Evolutionary conservation across 2,113 vertebrate genomes (phyloP).

Genomic region (Nothocercus julius): DNA sequence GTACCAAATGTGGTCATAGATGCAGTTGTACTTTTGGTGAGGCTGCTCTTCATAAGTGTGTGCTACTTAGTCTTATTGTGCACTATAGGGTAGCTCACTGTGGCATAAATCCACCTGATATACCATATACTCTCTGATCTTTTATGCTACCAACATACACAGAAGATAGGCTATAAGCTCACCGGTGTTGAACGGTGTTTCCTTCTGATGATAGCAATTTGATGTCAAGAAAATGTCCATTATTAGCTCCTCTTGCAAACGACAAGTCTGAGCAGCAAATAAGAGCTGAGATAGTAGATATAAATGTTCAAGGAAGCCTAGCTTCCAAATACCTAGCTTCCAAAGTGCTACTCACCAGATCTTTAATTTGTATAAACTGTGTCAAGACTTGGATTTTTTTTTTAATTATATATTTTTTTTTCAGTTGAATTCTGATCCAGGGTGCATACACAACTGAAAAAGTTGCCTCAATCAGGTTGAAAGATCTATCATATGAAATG

Average conservation of each 20-base stretch:
- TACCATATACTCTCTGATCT: neutral
- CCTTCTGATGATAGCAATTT: neutral
- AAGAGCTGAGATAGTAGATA: neutral
- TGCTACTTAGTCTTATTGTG: neutral
- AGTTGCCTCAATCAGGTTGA: neutral
- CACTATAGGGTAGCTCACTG: neutral
- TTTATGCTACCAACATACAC: neutral
- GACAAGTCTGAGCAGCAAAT: neutral
- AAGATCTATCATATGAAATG: neutral
- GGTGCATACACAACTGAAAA: neutral
- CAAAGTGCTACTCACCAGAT: neutral
- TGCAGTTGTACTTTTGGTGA: neutral
- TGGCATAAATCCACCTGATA: neutral
- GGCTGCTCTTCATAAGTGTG: neutral
- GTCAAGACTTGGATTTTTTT: neutral
- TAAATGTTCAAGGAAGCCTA: neutral
- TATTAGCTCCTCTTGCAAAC: conserved; percentile 7
- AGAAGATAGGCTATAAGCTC: neutral
- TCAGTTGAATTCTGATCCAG: neutral
- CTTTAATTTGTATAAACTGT: neutral
- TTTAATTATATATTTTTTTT: neutral
- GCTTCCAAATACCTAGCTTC: neutral
- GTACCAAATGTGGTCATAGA: neutral
- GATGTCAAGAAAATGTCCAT: conserved; percentile 2
- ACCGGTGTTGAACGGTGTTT: neutral